Base-by-base conservation (phyloP, 2,797 vertebrate species). In the Neosilurus hyrtlii region DNA sequence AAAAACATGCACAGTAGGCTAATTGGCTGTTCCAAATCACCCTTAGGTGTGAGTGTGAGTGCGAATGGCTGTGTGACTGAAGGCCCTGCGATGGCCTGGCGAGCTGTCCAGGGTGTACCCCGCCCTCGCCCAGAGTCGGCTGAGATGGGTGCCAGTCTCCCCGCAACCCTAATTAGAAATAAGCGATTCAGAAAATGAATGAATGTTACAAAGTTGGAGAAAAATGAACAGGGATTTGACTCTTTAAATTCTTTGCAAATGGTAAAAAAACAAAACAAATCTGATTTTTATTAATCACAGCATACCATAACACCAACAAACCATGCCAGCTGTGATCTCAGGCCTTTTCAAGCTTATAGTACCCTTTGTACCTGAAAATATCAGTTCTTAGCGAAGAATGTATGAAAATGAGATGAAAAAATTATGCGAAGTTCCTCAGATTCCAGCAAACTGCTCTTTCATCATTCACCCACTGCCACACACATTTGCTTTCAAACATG, bases 361-460 rank as follows among this genome's bases (percentile, higher is more conserved):
- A 66, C 63, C 26, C 22, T 56, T 75, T 4, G 82, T 74, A 87
- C 82, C 82, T 89, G 49, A 75, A 79, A 83, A 82, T 59, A 57
- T 16, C 43, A 62, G 70, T 63, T 83, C 75, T 83, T 26, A 61
- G 59, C 24, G 73, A 54, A 20, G n/a, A 72, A 71, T 83, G 59
- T 26, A 83, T 52, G 81, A 82, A 84, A 79, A 68, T 4, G 8
- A 54, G 37, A 37, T 70, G 51, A 16, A 20, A 80, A 73, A 67
- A 81, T 12, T 3, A 16, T 43, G 61, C 80, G 52, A 85, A 82
- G 89, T 92, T 91, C 89, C 85, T 87, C 37, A 85, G 81, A 88
- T 90, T 86, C 86, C 81, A 62, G 43, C 68, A 75, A 84, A 59
- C n/a, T 37, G 65, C 80, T 82, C 59, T 37, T n/a, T 85, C 74